These are phyloP conservation scores for Drosophila auraria DNA, from an alignment of 1,140 invertebrate genomes.

Conservation along the genomic window DNA sequence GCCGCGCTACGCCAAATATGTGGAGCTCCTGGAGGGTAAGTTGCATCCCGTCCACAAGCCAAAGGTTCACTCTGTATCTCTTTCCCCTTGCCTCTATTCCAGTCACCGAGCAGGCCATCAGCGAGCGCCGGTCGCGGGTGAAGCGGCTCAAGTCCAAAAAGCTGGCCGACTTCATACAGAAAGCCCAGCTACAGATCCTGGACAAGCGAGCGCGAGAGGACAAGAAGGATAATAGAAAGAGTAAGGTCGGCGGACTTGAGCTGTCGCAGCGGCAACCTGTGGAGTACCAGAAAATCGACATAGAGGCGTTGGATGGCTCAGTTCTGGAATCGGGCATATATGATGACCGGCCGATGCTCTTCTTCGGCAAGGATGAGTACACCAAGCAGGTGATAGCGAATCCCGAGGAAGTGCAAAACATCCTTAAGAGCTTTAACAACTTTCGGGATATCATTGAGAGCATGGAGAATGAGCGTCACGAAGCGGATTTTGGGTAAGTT, in stretches of 20 bases:
- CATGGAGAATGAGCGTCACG: constrained; percentile 85
- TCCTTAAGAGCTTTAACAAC: constrained; percentile 76
- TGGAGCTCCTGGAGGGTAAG: constrained; percentile 77
- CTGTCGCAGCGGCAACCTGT: constrained; percentile 55
- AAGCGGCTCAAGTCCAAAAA: constrained; percentile 88
- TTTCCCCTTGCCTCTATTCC: constrained; percentile 27
- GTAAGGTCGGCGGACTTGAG: constrained; percentile 74
- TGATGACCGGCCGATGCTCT: constrained; percentile 79
- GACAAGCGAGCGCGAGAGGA: constrained; percentile 73
- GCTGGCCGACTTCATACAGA: constrained; percentile 87
- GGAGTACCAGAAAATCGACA: constrained; percentile 75
- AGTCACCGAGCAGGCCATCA: constrained; percentile 88
- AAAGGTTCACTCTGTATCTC: neutral
- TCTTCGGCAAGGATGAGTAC: constrained; percentile 77
- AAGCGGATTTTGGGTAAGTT: constrained; percentile 63
- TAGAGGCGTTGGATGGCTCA: constrained; percentile 67
- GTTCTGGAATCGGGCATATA: constrained; percentile 64
- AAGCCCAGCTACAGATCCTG: constrained; percentile 86
- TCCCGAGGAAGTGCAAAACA: constrained; percentile 69
- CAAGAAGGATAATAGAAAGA: constrained; percentile 65
- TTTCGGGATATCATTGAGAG: constrained; percentile 85
- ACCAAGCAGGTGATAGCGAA: constrained; percentile 66
- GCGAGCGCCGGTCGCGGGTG: constrained; percentile 88
- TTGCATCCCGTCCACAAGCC: neutral
- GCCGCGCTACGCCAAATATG: constrained; percentile 79